Evolutionary conservation across 2,797 vertebrate genomes (phyloP), one percentile per base, ranked within the genome.

Genomic region (Myotis daubentonii): DNA sequence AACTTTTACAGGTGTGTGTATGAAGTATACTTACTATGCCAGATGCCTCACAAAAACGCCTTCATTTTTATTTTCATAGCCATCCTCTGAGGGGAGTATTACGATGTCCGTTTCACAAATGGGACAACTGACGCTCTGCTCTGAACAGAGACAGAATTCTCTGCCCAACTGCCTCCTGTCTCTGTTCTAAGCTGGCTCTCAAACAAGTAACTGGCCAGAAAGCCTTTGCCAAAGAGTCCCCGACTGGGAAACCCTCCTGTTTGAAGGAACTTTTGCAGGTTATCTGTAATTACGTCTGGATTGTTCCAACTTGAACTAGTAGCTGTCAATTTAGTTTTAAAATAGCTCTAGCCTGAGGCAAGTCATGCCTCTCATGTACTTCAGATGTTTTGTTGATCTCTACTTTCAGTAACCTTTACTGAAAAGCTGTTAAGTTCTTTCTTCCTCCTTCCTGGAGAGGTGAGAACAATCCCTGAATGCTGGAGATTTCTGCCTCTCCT

Each of bases 231-330:
- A 87, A 71, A 89, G 17, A 89, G 17, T 53, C 72, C 33, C 33
- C 33, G 25, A 44, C 38, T 28, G 36, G n/a, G 49, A 91, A 87
- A 72, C 55, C 33, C 74, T 83, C 49, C 19, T 44, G 66, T 65
- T 53, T 41, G 71, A 83, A 83, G 79, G 83, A 74, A 80, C 36
- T 23, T 81, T 44, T 53, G 17, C 33, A 80, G 72, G 49, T 33
- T 33, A 51, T 84, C 79, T 94, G 38, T 94, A 96, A 95, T 89
- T 95, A 89, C 89, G 78, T 84, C 91, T 93, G 80, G 75, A 95
- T 86, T 95, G 93, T 87, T 95, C 57, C 89, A 95, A 95, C 91
- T 84, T 93, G 71, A 96, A 95, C 82, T 49, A 76, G 83, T 9
- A 65, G 60, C 80, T 76, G 80, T 96, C 89, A 85, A 70, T n/a